These are phyloP conservation scores for Myzus persicae DNA, from an alignment of 1,140 invertebrate species.

Conservation along the genomic window DNA sequence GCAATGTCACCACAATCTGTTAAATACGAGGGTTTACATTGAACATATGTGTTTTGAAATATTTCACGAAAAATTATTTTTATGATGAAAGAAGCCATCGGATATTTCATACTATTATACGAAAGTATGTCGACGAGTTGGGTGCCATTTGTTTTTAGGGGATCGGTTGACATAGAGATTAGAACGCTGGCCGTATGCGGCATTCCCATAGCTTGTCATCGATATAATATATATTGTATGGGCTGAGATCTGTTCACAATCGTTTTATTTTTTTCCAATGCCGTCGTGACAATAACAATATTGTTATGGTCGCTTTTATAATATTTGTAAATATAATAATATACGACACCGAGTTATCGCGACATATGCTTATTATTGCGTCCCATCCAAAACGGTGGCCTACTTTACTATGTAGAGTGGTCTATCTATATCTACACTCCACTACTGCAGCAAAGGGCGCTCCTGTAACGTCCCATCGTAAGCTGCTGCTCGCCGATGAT, in stretches of 20 bases:
- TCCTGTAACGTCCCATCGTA: background rate
- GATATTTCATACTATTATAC: background rate
- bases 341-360: background rate
- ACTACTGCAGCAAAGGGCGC: background rate
- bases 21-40: background rate
- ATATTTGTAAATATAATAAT: background rate
- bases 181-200: background rate
- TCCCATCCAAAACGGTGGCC: slow-evolving; percentile 4
- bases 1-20: background rate
- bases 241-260: background rate
- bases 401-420: slow-evolving; percentile 11
- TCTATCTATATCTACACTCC: slow-evolving; percentile 6
- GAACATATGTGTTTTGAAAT: background rate
- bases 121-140: background rate
- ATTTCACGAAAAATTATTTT: background rate
- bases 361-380: slow-evolving; percentile 4
- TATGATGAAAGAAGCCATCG: background rate
- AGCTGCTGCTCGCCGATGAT: background rate
- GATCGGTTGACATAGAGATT: background rate
- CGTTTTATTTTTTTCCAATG: background rate
- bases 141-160: background rate
- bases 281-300: background rate
- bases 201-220: background rate
- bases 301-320: background rate
- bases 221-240: background rate